Evolutionary conservation across 2,797 vertebrate genomes (phyloP).

Genomic region (Neostethus bicornis): DNA sequence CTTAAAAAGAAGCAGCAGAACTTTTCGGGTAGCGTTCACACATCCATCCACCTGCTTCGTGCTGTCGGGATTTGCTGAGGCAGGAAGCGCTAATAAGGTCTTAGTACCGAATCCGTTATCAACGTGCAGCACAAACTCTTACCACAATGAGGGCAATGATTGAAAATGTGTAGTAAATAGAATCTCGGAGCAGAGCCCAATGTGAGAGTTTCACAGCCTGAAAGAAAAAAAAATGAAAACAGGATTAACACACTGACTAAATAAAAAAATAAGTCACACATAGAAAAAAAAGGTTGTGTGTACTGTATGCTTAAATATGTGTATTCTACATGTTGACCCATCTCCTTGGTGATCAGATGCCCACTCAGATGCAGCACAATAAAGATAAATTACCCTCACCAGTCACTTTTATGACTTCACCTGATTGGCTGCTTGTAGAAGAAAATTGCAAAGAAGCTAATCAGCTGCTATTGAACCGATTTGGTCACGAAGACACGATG

Average conservation of each 20-base stretch:
- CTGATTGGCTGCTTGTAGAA: too few relatives aligned
- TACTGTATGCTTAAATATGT: too few relatives aligned
- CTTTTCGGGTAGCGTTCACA: too few relatives aligned
- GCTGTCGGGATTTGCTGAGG: too few relatives aligned
- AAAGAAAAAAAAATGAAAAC: background rate
- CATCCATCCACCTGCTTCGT: too few relatives aligned
- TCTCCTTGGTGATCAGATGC: background rate
- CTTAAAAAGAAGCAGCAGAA: too few relatives aligned
- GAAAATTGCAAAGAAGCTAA: too few relatives aligned
- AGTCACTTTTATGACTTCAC: too few relatives aligned
- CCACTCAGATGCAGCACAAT: too few relatives aligned
- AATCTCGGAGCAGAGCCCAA: constrained; percentile 92
- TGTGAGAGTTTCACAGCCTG: constrained; percentile 91
- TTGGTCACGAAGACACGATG: too few relatives aligned
- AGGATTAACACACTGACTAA: constrained; percentile 1
- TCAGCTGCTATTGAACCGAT: too few relatives aligned
- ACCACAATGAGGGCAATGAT: constrained; percentile 91
- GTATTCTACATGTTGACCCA: background rate
- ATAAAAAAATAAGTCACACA: constrained; percentile 6
- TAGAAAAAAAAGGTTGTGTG: background rate
- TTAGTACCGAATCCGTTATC: background rate
- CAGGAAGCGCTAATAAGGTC: background rate
- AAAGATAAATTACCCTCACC: too few relatives aligned
- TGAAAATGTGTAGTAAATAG: constrained; percentile 89
- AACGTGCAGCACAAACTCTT: constrained; percentile 42